Evolutionary conservation across 2,888 invertebrate species (phyloP), one percentile per base, ranked within the genome.

Genomic region (Zygogramma bicolorata): DNA sequence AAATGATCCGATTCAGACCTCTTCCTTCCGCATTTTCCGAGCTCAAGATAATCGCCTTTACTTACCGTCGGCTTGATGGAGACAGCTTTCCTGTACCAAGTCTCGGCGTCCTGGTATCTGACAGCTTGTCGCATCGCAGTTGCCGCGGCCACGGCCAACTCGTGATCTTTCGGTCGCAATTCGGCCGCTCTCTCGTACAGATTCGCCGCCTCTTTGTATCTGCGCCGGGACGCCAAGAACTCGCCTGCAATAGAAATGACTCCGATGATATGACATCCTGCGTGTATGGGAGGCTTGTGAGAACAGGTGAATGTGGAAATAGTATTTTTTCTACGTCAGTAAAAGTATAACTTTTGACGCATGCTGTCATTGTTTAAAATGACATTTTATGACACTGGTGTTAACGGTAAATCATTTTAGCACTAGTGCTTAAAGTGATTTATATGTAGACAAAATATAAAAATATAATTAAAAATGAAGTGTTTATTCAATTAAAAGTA

Each of bases 141-240:
- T 38, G 97, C 98, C 15, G 97, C 95, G 34, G 95, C 94, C 75
- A 97, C 95, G 25, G 95, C 92, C 58, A 97, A 89, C 75, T 94
- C 93, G 86, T 96, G 95, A 85, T 97, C 95, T 38, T 90, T 89
- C 0, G 95, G 94, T 59, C 93, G 90, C 70, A 96, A 87, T 79
- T 93, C 92, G 0, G 96, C 94, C 0, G 97, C 96, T 70, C 91
- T 90, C 65, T 95, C 90, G 82, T 95, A 92, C 83, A 95, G 93
- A 68, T 92, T 91, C 0, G 96, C 95, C 5, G 97, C 95, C 84
- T 97, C 97, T 40, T 91, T 89, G 83, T 93, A 90, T 60, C 96
- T 90, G 18, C 93, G 92, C 82, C 93, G 92, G 75, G 95, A 93
- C 75, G 94, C 92, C 77, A 97, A 90, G 86, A 97, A 97, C 89